These are phyloP conservation scores for Galaxea fascicularis DNA, from an alignment of 92 coral and sea anemone genomes.

Conservation along the genomic window DNA sequence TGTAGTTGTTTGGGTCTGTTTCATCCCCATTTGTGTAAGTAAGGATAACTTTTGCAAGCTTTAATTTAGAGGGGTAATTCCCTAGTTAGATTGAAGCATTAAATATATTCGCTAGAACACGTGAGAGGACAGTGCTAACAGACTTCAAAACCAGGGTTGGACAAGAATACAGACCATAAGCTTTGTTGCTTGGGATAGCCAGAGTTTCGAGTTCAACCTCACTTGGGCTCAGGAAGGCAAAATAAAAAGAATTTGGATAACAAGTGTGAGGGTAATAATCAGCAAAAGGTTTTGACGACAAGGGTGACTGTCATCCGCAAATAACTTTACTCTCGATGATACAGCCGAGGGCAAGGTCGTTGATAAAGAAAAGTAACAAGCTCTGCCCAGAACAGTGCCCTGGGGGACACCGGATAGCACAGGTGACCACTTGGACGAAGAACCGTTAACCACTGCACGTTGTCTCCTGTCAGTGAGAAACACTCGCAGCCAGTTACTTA, in stretches of 20 bases:
- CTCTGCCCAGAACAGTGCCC: no score
- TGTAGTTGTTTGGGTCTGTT: no score
- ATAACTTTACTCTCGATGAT: no score
- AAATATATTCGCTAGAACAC: slow-evolving; percentile 20
- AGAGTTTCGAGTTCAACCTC: slow-evolving; percentile 7
- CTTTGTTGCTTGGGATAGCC: slow-evolving; percentile 18
- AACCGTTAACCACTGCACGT: no score
- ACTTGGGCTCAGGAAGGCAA: background rate
- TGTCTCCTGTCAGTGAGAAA: no score
- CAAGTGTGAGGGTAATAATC: slow-evolving; percentile 15
- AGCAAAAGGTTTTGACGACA: slow-evolving; percentile 1
- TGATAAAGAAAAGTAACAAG: no score
- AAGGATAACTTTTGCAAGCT: no score
- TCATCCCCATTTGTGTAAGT: no score
- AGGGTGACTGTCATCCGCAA: no score
- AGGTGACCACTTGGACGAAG: no score
- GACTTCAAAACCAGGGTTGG: slow-evolving; percentile 21
- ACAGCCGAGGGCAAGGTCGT: no score
- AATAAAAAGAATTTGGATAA: background rate
- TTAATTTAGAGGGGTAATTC: background rate
- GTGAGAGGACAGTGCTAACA: background rate
- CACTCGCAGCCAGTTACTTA: background rate
- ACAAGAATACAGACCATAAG: slow-evolving; percentile 37
- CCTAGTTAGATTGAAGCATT: slow-evolving; percentile 1
- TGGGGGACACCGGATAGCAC: no score